A percentile compares a stretch with the other conserved stretches of the same genome.
Conservation (phyloP, 2,797 vertebrate species). For the Chiloscyllium punctatum region DNA sequence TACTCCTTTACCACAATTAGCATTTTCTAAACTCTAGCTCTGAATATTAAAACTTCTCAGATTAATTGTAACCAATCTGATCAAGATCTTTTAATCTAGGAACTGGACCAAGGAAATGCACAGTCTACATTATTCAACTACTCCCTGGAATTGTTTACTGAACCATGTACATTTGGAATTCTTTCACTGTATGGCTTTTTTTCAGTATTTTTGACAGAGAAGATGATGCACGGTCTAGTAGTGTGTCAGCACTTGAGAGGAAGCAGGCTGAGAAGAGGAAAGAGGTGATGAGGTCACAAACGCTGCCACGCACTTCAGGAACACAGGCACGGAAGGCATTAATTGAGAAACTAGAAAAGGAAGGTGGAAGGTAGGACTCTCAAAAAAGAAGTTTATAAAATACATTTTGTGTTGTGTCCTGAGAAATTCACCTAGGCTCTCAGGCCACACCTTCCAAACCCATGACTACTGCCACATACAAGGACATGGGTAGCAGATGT, state of each 20-base stretch:
- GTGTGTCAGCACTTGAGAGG: slow-evolving; percentile 69
- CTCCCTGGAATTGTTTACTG: not conserved
- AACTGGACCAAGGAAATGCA: not conserved
- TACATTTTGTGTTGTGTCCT: not conserved
- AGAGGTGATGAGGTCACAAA: slow-evolving; percentile 88
- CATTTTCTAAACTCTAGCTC: not conserved
- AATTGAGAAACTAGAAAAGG: slow-evolving; percentile 92
- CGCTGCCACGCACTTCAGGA: slow-evolving; percentile 81
- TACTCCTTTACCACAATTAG: too few relatives aligned
- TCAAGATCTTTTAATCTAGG: not conserved
- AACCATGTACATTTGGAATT: not conserved
- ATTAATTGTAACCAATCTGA: not conserved
- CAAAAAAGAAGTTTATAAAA: not conserved
- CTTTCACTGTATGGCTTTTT: slow-evolving; percentile 3
- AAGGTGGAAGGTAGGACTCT: slow-evolving; percentile 62
- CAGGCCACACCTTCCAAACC: too few relatives aligned
- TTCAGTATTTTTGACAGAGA: slow-evolving; percentile 86
- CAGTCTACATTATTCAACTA: not conserved
- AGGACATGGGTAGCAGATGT: too few relatives aligned
- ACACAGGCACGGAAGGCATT: slow-evolving; percentile 87
- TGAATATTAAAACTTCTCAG: not conserved
- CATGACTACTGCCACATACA: too few relatives aligned
- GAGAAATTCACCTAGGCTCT: too few relatives aligned
- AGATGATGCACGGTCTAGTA: slow-evolving; percentile 68
- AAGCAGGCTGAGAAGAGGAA: slow-evolving; percentile 82